phyloP scores from a whole-genome alignment of 2,113 vertebrate genomes.

The Stictonetta naevosa region DNA sequence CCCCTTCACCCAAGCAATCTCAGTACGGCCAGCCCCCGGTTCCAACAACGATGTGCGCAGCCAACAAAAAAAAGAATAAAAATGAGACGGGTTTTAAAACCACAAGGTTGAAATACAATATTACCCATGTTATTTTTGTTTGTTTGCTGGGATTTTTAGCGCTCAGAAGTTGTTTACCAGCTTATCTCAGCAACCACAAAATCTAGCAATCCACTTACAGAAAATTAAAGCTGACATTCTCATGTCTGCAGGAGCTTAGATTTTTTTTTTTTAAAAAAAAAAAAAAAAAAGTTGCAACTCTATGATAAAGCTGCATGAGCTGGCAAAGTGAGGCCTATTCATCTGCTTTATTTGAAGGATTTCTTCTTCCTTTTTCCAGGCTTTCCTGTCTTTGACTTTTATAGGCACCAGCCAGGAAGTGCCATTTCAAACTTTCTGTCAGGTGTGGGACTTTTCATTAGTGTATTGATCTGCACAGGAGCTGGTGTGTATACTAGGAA shows the following conservation, averaged over 20 bases:
- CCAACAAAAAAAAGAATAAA: neutral
- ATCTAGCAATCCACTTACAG: neutral
- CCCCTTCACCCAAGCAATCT: neutral
- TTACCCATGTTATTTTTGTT: neutral
- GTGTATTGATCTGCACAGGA: neutral
- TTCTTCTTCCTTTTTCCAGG: neutral
- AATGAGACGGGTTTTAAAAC: neutral
- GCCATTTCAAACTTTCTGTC: neutral
- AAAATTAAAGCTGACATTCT: neutral
- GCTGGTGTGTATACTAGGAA: neutral
- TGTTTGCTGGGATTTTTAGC: neutral
- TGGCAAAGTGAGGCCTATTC: neutral
- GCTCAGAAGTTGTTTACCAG: neutral
- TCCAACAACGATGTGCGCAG: neutral
- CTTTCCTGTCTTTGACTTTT: neutral
- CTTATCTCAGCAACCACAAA: neutral
- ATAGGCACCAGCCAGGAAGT: neutral
- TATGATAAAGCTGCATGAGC: neutral
- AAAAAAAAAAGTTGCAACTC: neutral
- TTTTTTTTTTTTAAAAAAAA: too few species aligned
- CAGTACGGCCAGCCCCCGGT: fast-evolving
- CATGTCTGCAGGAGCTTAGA: neutral
- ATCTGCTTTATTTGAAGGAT: neutral
- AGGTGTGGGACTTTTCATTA: neutral
- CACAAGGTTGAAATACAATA: neutral